Evolutionary conservation across 2,113 vertebrate species (phyloP).

Genomic region (Catagonus wagneri): DNA sequence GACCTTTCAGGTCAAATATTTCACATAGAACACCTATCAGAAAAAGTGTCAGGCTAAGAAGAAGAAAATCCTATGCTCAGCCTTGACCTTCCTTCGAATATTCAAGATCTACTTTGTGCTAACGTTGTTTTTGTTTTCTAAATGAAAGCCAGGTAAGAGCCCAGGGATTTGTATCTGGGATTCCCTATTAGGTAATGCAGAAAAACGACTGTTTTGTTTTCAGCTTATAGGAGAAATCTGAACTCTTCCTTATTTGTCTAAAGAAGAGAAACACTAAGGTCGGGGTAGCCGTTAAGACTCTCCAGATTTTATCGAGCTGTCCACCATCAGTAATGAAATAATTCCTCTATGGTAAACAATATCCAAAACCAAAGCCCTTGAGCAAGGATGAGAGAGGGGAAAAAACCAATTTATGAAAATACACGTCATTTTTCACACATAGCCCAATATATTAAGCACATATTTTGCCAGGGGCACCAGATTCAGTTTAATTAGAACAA

Average conservation of each 20-base stretch:
- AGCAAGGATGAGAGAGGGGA: background rate
- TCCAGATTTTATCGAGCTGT: background rate
- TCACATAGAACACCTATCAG: background rate
- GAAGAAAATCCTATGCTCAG: background rate
- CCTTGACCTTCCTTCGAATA: conserved; percentile 12
- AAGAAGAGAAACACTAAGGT: background rate
- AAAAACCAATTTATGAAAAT: conserved; percentile 35
- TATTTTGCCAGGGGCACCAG: conserved; percentile 53
- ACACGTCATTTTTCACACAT: conserved; percentile 53
- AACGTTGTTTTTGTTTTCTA: background rate
- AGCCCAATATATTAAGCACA: conserved; percentile 55
- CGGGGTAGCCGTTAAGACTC: background rate
- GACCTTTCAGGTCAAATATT: background rate
- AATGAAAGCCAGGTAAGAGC: conserved; percentile 41
- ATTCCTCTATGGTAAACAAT: conserved; percentile 34
- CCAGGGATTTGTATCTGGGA: background rate
- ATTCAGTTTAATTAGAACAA: conserved; percentile 77
- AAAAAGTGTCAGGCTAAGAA: background rate
- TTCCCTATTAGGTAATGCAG: background rate
- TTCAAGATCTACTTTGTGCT: background rate
- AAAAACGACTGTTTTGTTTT: background rate
- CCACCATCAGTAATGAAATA: background rate
- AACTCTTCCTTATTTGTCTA: background rate
- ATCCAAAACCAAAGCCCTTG: conserved; percentile 52
- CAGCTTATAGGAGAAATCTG: background rate